Base-by-base conservation (phyloP, 1,140 invertebrate species). In the Lethrus apterus region DNA sequence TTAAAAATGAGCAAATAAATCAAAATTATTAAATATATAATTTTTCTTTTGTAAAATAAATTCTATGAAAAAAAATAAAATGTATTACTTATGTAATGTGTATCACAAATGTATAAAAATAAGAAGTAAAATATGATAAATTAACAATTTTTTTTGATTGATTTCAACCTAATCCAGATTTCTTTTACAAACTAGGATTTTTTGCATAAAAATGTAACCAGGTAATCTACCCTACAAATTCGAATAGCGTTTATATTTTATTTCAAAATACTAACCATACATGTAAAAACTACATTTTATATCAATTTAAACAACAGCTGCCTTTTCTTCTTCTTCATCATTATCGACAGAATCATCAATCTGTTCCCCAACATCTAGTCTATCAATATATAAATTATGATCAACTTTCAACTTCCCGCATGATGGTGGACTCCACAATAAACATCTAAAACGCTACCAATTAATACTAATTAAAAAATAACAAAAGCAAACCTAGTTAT, bases 331-430 rank as follows among this genome's bases (percentile, higher is more conserved):
- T 17, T 59, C 58, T 5, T 63, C 60, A 38, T 60, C 57, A 23
- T 56, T 53, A 18, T 57, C 47, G 18, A 13, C 38, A 1, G 5
- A 5, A 26, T 26, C 23, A 26, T 26, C n/a, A 26, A 5, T 26
- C 33, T 58, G 45, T 44, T 60, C 38, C 4, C 43, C 43, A 24
- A 52, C 23, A 32, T 46, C 23, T 20, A 31, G 24, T 15, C 54
- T 48, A 10, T 60, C 44, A 7, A 83, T 56, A 56, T 79, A 79
- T 2, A 71, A 55, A 51, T 74, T 73, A 30, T 79, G 71, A 65
- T 84, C 70, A 20, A 88, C 70, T 63, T 79, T 81, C 0, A 86
- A 70, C 49, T 63, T 71, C 63, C 86, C 83, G 4, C 49, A 43
- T n/a, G 77, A 76, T 17, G 77, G 77, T 2, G 73, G 69, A 58